Evolutionary conservation across 2,113 vertebrate genomes (phyloP).

Genomic region (cattle (Bos taurus)): ARS-UCD2.0 NC_037332.1:116628501-116629000

Average conservation of each 20-base stretch:
- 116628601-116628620: not conserved
- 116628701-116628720: rapidly evolving
- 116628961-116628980: rapidly evolving
- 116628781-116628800: not conserved
- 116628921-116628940: rapidly evolving
- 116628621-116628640: rapidly evolving
- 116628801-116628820: not conserved
- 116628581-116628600: not conserved
- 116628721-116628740: not conserved
- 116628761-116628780: rapidly evolving
- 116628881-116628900: rapidly evolving
- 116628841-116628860: rapidly evolving
- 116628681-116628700: not conserved
- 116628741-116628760: not conserved
- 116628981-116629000: rapidly evolving
- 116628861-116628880: not conserved
- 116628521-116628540: rapidly evolving
- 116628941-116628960: rapidly evolving
- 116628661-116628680: rapidly evolving
- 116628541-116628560: not conserved
- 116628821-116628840: rapidly evolving
- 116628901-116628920: rapidly evolving
- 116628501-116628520: not conserved
- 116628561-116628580: too few species aligned
- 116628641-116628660: rapidly evolving